These are phyloP conservation scores for Globicephala melas DNA, from an alignment of 2,113 vertebrate genomes.

Conservation along the genomic window DNA sequence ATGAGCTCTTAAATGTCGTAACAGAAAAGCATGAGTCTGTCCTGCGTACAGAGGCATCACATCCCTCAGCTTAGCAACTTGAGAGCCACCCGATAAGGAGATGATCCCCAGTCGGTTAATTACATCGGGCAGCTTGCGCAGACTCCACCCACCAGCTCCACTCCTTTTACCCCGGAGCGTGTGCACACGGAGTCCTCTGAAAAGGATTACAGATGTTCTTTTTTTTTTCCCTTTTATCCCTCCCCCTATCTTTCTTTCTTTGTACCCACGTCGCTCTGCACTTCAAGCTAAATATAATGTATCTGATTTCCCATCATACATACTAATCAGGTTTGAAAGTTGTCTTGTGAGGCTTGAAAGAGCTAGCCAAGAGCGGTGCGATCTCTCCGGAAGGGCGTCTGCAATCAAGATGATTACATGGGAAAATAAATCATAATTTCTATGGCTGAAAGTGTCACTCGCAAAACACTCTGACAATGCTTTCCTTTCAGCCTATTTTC, in stretches of 20 bases:
- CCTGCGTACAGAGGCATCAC: not conserved
- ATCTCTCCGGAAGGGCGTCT: constrained; percentile 76
- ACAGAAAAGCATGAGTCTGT: not conserved
- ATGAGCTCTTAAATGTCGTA: not conserved
- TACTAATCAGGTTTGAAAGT: constrained; percentile 77
- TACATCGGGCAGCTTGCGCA: not conserved
- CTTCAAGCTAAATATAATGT: constrained; percentile 74
- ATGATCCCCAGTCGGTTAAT: not conserved
- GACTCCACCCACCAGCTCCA: not conserved
- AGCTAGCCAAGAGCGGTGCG: constrained; percentile 66
- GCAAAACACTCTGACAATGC: constrained; percentile 67
- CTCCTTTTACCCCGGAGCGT: not conserved
- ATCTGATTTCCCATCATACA: constrained; percentile 67
- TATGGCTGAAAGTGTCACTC: constrained; percentile 77
- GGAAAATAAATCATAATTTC: constrained; percentile 80
- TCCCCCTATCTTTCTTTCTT: constrained; percentile 60
- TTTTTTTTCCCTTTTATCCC: not conserved
- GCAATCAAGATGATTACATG: constrained; percentile 79
- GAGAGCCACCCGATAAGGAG: not conserved
- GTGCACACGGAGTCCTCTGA: not conserved
- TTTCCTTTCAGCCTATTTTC: constrained; percentile 73
- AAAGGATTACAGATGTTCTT: constrained; percentile 66
- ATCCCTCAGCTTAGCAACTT: accelerated
- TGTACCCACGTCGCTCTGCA: constrained; percentile 57
- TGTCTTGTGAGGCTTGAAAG: constrained; percentile 72